These are phyloP conservation scores for Sardinella longiceps DNA, from an alignment of 2,797 vertebrate species.

Conservation along the genomic window DNA sequence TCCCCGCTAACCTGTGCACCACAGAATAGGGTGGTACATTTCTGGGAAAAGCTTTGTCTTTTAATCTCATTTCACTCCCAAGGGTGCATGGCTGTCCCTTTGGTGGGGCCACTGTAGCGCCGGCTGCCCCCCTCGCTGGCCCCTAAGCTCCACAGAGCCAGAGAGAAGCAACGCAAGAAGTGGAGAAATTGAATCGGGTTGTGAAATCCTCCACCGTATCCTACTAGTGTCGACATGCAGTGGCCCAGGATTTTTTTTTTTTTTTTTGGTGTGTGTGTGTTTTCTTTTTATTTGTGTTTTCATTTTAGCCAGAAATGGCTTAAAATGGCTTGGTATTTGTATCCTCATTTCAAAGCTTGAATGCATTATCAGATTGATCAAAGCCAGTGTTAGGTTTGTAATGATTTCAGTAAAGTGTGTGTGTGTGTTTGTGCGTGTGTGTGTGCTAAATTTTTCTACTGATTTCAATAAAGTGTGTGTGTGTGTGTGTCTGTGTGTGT, in stretches of 20 bases:
- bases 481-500: background rate
- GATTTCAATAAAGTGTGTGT: too few relatives aligned
- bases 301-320: background rate
- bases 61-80: background rate
- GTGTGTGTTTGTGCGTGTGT: too few relatives aligned
- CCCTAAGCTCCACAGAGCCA: background rate
- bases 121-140: background rate
- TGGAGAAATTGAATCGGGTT: background rate
- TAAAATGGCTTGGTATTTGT: background rate
- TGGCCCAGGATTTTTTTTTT: background rate
- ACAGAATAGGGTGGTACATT: background rate
- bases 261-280: too few relatives aligned
- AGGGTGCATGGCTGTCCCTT: background rate
- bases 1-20: background rate
- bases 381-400: background rate
- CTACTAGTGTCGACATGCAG: background rate
- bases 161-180: background rate
- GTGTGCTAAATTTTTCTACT: too few relatives aligned
- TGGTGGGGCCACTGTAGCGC: background rate
- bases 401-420: background rate
- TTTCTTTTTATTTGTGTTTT: background rate
- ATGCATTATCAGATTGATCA: background rate
- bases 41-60: background rate
- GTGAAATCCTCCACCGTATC: slow-evolving; percentile 21
- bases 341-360: background rate